These are phyloP conservation scores for Passer montanus DNA, from an alignment of 2,113 vertebrate genomes.

Conservation along the genomic window DNA sequence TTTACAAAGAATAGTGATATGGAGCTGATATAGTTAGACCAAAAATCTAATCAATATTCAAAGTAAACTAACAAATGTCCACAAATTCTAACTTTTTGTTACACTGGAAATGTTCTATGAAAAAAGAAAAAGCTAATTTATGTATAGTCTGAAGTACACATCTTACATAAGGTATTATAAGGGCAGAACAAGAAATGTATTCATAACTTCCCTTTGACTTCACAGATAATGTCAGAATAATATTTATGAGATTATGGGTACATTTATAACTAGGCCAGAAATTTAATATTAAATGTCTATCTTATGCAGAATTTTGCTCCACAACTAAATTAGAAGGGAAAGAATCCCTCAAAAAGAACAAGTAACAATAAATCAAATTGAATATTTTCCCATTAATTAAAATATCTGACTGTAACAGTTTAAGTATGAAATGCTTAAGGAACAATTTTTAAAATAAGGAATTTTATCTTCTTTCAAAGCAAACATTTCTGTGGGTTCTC, in stretches of 20 bases:
- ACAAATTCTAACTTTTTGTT: neutral
- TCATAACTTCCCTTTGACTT: neutral
- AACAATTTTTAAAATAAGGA: neutral
- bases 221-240: neutral
- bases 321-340: neutral
- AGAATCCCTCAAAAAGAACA: neutral
- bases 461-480: neutral
- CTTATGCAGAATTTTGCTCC: neutral
- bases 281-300: neutral
- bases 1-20: neutral
- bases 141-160: neutral
- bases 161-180: neutral
- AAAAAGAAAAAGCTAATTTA: neutral
- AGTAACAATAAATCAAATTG: neutral
- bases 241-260: slow-evolving; percentile 1
- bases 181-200: neutral
- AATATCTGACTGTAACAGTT: neutral
- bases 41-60: neutral
- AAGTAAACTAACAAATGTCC: neutral
- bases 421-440: neutral
- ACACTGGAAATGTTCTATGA: neutral
- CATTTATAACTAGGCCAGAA: neutral
- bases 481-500: neutral
- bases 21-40: neutral
- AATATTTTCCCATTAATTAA: neutral